Evolutionary conservation across 2,888 invertebrate species (phyloP).

Genomic region (Conops quadrifasciatus): DNA sequence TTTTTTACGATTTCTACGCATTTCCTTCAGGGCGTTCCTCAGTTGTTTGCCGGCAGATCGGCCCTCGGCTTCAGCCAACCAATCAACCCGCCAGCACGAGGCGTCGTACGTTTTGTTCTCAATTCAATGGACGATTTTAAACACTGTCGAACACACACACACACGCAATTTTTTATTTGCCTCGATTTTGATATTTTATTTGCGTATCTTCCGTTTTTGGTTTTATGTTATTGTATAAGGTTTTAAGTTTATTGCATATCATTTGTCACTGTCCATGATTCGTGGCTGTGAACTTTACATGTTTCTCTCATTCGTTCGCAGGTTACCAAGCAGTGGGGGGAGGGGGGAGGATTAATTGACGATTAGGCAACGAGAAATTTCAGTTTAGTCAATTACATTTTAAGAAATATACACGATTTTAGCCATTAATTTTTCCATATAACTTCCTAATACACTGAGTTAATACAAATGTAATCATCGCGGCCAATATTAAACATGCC

Average conservation of each 20-base stretch:
- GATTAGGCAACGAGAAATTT: slow-evolving; percentile 61
- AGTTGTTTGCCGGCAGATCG: no score
- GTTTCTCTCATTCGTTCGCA: no score
- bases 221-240: slow-evolving; percentile 38
- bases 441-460: no score
- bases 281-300: not conserved
- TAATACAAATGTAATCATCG: no score
- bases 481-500: no score
- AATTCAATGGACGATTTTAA: no score
- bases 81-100: no score
- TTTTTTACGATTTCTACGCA: not conserved
- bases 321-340: no score
- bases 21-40: not conserved
- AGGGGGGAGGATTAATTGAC: slow-evolving; percentile 60
- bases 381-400: no score
- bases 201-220: not conserved
- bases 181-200: slow-evolving; percentile 13
- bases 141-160: not conserved
- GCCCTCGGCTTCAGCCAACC: not conserved
- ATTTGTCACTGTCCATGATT: slow-evolving; percentile 60
- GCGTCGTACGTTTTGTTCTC: no score
- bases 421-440: no score
- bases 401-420: no score
- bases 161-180: not conserved
- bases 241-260: slow-evolving; percentile 58